A percentile compares a stretch with the other conserved stretches of the same genome.
These are phyloP conservation scores for Ophraella communa DNA, from an alignment of 2,888 invertebrate species.

Conservation along the genomic window DNA sequence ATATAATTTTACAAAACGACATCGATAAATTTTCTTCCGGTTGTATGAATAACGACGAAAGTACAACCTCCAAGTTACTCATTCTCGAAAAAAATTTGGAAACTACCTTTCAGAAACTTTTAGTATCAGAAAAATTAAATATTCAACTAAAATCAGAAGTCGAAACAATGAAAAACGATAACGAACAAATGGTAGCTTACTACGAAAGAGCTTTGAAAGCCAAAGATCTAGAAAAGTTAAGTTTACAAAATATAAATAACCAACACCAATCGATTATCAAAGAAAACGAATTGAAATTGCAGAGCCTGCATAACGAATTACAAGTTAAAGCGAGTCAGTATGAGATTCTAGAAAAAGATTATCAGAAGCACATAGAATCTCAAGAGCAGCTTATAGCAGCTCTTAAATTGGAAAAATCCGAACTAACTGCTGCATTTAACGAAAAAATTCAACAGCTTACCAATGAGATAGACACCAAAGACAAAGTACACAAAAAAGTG, in stretches of 20 bases:
- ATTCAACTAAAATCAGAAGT: conserved; percentile 66
- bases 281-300: conserved; percentile 49
- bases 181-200: conserved; percentile 64
- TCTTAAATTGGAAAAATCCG: conserved; percentile 30
- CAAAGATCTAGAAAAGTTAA: conserved; percentile 66
- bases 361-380: conserved; percentile 28
- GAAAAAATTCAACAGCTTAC: conserved; percentile 63
- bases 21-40: conserved; percentile 58
- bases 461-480: conserved; percentile 67
- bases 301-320: conserved; percentile 43
- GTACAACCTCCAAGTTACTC: conserved; percentile 54
- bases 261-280: conserved; percentile 58
- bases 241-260: conserved; percentile 57
- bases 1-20: conserved; percentile 63
- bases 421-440: conserved; percentile 40
- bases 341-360: conserved; percentile 48
- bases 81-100: conserved; percentile 66
- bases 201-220: conserved; percentile 66
- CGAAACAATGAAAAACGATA: conserved; percentile 65
- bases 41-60: conserved; percentile 55
- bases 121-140: conserved; percentile 65
- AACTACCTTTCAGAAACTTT: conserved; percentile 67
- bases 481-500: conserved; percentile 69
- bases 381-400: conserved; percentile 31
- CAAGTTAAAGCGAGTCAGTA: conserved; percentile 48